These are phyloP conservation scores for Aptenodytes patagonicus DNA, from an alignment of 2,113 vertebrate genomes.

Conservation along the genomic window DNA sequence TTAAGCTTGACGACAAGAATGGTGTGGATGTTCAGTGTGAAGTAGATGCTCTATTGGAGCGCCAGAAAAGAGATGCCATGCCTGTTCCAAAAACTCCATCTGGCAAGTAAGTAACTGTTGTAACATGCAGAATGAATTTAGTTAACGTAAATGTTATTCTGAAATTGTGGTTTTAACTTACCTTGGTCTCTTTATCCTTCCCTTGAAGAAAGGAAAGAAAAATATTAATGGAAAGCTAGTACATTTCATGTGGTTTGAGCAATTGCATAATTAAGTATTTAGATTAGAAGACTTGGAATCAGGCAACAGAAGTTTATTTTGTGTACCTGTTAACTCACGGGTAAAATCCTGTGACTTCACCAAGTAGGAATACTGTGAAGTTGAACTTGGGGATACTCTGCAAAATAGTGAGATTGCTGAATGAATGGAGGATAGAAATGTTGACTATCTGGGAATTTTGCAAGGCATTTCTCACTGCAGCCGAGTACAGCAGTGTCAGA, in stretches of 20 bases:
- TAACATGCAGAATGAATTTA: not conserved
- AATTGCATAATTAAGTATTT: not conserved
- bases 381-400: not conserved
- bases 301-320: not conserved
- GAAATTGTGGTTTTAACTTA: not conserved
- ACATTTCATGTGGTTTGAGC: not conserved
- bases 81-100: constrained; percentile 77
- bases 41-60: constrained; percentile 90
- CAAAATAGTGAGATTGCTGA: not conserved
- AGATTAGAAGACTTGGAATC: not conserved
- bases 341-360: not conserved
- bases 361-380: accelerated
- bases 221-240: not conserved
- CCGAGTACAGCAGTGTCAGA: too few species aligned
- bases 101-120: constrained; percentile 73
- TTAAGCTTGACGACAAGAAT: constrained; percentile 95
- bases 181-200: not conserved
- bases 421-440: not conserved
- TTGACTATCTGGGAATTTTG: not conserved
- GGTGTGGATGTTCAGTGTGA: constrained; percentile 91
- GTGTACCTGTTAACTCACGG: not conserved
- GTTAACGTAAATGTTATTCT: not conserved
- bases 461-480: not conserved
- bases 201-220: not conserved
- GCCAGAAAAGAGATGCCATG: constrained; percentile 87